Conservation (phyloP, 2,113 vertebrate species). For the Neogale vison region DNA sequence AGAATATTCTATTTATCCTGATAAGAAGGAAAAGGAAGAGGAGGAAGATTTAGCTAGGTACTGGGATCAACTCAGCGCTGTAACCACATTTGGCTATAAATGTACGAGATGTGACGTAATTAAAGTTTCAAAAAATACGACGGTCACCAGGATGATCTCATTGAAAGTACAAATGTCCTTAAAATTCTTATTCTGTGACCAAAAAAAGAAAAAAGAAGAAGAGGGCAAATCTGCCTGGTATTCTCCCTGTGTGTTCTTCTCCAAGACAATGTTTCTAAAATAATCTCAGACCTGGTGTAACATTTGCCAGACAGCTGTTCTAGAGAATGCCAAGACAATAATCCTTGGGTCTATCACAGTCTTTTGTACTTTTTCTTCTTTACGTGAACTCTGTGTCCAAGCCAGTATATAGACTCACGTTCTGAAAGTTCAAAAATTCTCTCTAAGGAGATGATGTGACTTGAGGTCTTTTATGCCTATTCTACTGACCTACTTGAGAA, state of each 20-base stretch:
- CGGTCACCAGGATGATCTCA: not conserved
- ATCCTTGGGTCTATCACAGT: constrained; percentile 55
- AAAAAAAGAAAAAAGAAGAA: not conserved
- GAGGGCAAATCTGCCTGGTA: not conserved
- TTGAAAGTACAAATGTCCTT: not conserved
- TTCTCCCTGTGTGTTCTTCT: constrained; percentile 70
- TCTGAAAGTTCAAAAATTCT: constrained; percentile 50
- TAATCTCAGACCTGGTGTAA: constrained; percentile 79
- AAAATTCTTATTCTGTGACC: constrained; percentile 51
- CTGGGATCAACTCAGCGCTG: not conserved
- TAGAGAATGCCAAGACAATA: constrained; percentile 76
- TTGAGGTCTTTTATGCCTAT: not conserved
- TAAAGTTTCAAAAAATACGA: constrained; percentile 48
- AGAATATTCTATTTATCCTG: not conserved
- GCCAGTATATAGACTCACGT: constrained; percentile 51
- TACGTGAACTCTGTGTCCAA: constrained; percentile 61
- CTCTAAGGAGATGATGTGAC: not conserved
- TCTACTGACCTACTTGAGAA: not conserved
- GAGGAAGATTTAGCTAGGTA: not conserved
- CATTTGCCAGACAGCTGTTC: constrained; percentile 84
- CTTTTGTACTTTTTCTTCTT: constrained; percentile 67
- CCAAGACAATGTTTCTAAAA: constrained; percentile 81
- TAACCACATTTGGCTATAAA: not conserved
- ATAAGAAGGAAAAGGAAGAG: not conserved
- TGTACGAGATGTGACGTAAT: not conserved